Percentiles rank a stretch among this genome's conserved stretches.
Conservation (phyloP, 1,140 invertebrate genomes). For the Drosophila equinoxialis region DNA sequence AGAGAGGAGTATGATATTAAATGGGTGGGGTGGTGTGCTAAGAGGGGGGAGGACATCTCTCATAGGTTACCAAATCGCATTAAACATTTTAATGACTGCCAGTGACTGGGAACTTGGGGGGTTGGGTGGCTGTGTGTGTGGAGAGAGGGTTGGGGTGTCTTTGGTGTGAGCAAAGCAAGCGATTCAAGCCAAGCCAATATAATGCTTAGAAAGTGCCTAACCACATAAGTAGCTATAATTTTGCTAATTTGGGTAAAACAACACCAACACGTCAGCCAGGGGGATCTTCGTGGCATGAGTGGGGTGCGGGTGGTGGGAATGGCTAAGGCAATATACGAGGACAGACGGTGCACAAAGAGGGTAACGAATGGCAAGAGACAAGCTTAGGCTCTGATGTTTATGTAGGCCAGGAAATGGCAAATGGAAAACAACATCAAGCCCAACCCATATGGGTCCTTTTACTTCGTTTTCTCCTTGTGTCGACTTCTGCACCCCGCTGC, state of each 20-base stretch:
- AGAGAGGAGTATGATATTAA: neutral
- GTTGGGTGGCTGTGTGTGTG: too few species aligned
- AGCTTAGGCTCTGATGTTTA: conserved; percentile 9
- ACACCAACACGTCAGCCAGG: conserved; percentile 14
- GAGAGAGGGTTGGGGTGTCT: neutral
- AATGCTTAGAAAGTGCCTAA: conserved; percentile 52
- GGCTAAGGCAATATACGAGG: too few species aligned
- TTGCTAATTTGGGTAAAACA: conserved; percentile 53
- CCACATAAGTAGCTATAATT: conserved; percentile 67
- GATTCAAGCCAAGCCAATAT: conserved; percentile 10
- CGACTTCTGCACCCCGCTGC: neutral
- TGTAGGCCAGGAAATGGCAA: conserved; percentile 12
- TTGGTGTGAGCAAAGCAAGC: neutral
- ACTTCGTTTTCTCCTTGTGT: neutral
- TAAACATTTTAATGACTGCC: conserved; percentile 63
- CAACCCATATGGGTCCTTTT: conserved; percentile 8
- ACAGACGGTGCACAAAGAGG: conserved; percentile 7
- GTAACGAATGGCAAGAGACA: conserved; percentile 16
- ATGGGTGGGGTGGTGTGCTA: neutral
- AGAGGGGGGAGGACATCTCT: conserved; percentile 1
- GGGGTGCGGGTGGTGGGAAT: neutral
- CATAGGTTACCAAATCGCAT: conserved; percentile 41
- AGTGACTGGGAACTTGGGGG: neutral
- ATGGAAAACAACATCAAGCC: conserved; percentile 12
- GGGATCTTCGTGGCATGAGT: too few species aligned